These are phyloP conservation scores for Catharus fuscescens DNA, from an alignment of 2,113 vertebrate genomes.

Conservation along the genomic window DNA sequence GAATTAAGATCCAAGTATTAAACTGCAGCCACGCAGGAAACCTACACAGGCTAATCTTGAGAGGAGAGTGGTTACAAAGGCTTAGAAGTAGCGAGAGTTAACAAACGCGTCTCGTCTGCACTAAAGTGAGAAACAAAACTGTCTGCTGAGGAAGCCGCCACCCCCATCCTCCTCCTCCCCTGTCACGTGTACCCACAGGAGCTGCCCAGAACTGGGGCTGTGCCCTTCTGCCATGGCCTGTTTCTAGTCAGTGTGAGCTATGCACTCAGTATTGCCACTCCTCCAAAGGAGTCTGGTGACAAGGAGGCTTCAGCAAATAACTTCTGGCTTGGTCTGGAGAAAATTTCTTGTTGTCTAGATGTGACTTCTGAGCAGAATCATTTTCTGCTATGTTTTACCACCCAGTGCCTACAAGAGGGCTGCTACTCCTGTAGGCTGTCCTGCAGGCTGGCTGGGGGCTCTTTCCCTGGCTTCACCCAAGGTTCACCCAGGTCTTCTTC, in stretches of 20 bases:
- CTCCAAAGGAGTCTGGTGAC: not conserved
- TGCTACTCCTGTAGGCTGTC: not conserved
- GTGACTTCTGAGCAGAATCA: not conserved
- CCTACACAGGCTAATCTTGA: not conserved
- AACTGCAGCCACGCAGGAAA: not conserved
- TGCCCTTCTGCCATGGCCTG: not conserved
- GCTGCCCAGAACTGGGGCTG: not conserved
- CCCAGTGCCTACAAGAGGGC: not conserved
- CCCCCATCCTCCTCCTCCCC: not conserved
- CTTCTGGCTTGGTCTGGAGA: not conserved
- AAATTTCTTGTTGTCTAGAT: not conserved
- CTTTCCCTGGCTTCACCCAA: not conserved
- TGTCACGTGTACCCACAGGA: not conserved
- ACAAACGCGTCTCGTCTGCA: not conserved
- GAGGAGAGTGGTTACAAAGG: not conserved
- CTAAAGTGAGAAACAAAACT: not conserved
- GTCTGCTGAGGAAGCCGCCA: not conserved
- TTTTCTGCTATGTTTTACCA: not conserved
- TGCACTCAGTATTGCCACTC: not conserved
- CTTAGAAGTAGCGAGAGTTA: not conserved
- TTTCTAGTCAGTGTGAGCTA: accelerated
- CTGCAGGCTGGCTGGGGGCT: not conserved
- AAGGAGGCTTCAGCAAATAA: not conserved
- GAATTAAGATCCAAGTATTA: not conserved
- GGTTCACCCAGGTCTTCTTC: not conserved